Percentiles rank a stretch among this genome's conserved stretches.
Evolutionary conservation across 2,888 invertebrate species (phyloP).

Genomic region (Ectobius pallidus): DNA sequence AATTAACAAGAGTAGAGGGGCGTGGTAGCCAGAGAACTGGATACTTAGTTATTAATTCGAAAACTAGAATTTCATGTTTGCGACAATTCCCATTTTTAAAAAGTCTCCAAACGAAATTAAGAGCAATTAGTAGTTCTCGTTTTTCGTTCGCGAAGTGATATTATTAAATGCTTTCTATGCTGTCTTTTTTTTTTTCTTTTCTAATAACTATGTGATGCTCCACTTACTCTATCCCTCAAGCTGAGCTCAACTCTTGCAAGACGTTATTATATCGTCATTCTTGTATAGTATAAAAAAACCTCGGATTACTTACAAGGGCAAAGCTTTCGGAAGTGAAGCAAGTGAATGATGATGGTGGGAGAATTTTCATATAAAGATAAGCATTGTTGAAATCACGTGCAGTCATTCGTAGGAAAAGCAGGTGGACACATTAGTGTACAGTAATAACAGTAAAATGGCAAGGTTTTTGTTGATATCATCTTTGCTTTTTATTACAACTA

Average conservation of each 20-base stretch:
- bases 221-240: constrained; percentile 9
- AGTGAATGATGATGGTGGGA: constrained; percentile 17
- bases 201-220: constrained; percentile 23
- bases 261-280: constrained; percentile 19
- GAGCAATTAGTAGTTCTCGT: background rate
- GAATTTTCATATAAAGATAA: constrained; percentile 5
- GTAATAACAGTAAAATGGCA: background rate
- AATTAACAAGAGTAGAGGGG: too few relatives aligned
- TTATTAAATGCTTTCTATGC: background rate
- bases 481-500: background rate
- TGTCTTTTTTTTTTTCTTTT: background rate
- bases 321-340: constrained; percentile 10
- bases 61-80: background rate
- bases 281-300: background rate
- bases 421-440: background rate
- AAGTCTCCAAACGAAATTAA: too few relatives aligned
- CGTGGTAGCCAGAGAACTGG: too few relatives aligned
- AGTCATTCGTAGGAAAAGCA: constrained; percentile 2
- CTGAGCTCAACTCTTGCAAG: constrained; percentile 4
- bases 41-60: background rate
- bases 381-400: background rate
- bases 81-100: background rate
- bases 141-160: background rate
- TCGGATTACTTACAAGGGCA: background rate
- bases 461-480: background rate